A percentile compares a stretch with the other conserved stretches of the same genome.
Evolutionary conservation across 2,888 invertebrate species (phyloP).

Genomic region (Noctua janthe): DNA sequence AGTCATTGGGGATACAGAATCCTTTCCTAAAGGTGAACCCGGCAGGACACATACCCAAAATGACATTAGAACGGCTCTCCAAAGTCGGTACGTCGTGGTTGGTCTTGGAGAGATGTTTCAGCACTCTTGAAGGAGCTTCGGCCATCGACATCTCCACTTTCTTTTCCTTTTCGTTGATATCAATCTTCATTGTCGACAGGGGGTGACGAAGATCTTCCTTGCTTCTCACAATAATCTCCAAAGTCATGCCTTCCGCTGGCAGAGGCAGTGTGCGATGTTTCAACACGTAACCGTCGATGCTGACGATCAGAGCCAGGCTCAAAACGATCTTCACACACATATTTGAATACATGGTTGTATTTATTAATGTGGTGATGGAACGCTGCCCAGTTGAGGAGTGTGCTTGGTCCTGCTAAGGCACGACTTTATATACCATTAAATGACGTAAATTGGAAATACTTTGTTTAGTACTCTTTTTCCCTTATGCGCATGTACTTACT

Average conservation of each 20-base stretch:
- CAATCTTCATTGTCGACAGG: slow-evolving; percentile 56
- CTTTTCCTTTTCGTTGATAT: slow-evolving; percentile 48
- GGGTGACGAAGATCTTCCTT: slow-evolving; percentile 41
- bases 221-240: slow-evolving; percentile 63
- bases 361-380: slow-evolving; percentile 53
- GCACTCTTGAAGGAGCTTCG: slow-evolving; percentile 39
- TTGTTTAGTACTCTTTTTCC: background rate
- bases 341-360: slow-evolving; percentile 61
- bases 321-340: slow-evolving; percentile 60
- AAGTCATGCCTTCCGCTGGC: slow-evolving; percentile 62
- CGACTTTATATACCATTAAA: slow-evolving; percentile 44
- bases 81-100: slow-evolving; percentile 28
- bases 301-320: slow-evolving; percentile 57
- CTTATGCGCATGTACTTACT: slow-evolving; percentile 4
- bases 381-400: slow-evolving; percentile 34
- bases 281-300: slow-evolving; percentile 61
- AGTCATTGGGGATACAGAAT: slow-evolving; percentile 70
- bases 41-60: slow-evolving; percentile 63
- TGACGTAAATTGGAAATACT: slow-evolving; percentile 39
- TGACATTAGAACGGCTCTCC: slow-evolving; percentile 63
- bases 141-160: slow-evolving; percentile 40
- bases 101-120: slow-evolving; percentile 11
- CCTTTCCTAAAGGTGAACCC: slow-evolving; percentile 66
- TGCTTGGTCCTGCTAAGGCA: background rate
- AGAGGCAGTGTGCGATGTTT: slow-evolving; percentile 52